phyloP scores from a whole-genome alignment of 2,888 invertebrate genomes.

The Rhyacophila evoluta region DNA sequence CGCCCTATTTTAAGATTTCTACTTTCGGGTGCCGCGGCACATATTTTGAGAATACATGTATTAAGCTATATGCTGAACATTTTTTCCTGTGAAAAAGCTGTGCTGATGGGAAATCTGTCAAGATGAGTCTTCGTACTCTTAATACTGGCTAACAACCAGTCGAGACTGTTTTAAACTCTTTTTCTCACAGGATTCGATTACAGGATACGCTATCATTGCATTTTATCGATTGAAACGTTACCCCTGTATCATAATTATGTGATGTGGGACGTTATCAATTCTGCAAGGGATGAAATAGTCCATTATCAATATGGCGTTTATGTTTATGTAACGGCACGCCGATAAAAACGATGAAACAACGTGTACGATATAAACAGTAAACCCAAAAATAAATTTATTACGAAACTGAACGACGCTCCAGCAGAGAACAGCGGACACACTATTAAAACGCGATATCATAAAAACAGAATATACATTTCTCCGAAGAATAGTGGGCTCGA shows the following conservation, averaged over 20 bases:
- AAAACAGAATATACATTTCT: background rate
- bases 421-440: background rate
- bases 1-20: too few species aligned
- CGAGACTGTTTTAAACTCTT: too few species aligned
- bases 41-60: too few species aligned
- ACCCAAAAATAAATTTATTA: conserved; percentile 13
- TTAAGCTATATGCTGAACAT: too few species aligned
- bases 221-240: background rate
- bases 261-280: background rate
- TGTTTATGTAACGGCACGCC: conserved; percentile 14
- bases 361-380: conserved; percentile 22
- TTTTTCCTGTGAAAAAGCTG: too few species aligned
- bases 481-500: background rate
- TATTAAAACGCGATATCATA: conserved; percentile 5
- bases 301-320: conserved; percentile 13
- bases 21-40: too few species aligned
- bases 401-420: background rate
- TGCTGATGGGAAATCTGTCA: too few species aligned
- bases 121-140: too few species aligned
- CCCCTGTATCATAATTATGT: background rate
- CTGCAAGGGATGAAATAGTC: background rate
- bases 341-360: conserved; percentile 8
- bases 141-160: too few species aligned
- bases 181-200: too few species aligned
- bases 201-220: too few species aligned